Percentiles rank a stretch among this genome's conserved stretches.
Evolutionary conservation across 2,888 invertebrate species (phyloP).

Genomic region (Drosophila mercatorum): DNA sequence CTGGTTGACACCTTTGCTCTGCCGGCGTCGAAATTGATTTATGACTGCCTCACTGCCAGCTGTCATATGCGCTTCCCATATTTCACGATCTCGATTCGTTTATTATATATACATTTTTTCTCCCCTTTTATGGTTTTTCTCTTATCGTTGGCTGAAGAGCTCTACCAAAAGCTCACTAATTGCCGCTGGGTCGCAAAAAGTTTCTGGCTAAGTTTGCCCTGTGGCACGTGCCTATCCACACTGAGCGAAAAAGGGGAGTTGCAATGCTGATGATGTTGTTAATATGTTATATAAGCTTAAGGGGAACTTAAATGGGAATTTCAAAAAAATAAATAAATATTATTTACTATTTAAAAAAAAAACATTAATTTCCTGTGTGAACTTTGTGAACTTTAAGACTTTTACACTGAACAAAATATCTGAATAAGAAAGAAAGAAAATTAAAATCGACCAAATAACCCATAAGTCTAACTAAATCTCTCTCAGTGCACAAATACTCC

Average conservation of each 20-base stretch:
- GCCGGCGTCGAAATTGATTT: slow-evolving; percentile 61
- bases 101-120: not conserved
- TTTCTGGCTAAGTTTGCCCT: slow-evolving; percentile 21
- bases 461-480: not conserved
- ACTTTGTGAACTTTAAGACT: too few relatives aligned
- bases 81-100: slow-evolving; percentile 26
- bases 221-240: slow-evolving; percentile 41
- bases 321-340: not conserved
- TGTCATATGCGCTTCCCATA: slow-evolving; percentile 52
- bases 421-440: too few relatives aligned
- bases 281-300: not conserved
- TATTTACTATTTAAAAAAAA: too few relatives aligned
- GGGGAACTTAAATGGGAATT: not conserved
- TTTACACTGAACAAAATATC: too few relatives aligned
- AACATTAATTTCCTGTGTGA: too few relatives aligned
- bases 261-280: not conserved
- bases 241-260: slow-evolving; percentile 16
- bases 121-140: not conserved
- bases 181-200: slow-evolving; percentile 30
- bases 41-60: slow-evolving; percentile 47
- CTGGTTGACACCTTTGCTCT: slow-evolving; percentile 52
- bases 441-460: too few relatives aligned
- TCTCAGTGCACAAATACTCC: not conserved
- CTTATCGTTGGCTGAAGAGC: slow-evolving; percentile 5
- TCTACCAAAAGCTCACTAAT: slow-evolving; percentile 37